These are phyloP conservation scores for Rotaria macrura DNA, from an alignment of 2,888 invertebrate species.

Conservation along the genomic window DNA sequence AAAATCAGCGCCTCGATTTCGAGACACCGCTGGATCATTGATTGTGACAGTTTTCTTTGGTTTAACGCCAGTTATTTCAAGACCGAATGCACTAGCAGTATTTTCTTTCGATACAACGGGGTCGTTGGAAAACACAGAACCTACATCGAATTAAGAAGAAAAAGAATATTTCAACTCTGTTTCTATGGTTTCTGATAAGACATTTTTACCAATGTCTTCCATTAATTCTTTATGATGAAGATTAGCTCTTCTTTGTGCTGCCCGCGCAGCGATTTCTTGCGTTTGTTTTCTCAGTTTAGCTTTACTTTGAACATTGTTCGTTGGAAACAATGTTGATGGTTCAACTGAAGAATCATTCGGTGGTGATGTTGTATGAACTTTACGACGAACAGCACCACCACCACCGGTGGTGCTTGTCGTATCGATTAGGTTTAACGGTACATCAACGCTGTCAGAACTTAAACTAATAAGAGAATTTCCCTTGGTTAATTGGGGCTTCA, in stretches of 20 bases:
- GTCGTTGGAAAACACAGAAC: neutral
- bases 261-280: conserved; percentile 30
- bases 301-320: neutral
- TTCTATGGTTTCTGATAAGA: neutral
- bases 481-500: neutral
- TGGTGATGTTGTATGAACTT: neutral
- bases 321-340: neutral
- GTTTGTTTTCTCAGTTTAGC: conserved; percentile 22
- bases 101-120: neutral
- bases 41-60: conserved; percentile 7
- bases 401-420: neutral
- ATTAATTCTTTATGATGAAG: conserved; percentile 32
- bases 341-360: neutral
- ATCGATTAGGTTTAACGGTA: neutral
- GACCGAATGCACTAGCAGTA: neutral
- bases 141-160: neutral
- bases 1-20: neutral
- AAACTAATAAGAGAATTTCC: neutral
- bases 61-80: neutral
- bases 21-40: neutral
- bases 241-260: conserved; percentile 30
- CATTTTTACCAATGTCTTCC: conserved; percentile 26
- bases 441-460: neutral
- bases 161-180: neutral
- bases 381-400: neutral